phyloP scores from a whole-genome alignment of 2,888 invertebrate genomes.

The Microctonus brassicae region DNA sequence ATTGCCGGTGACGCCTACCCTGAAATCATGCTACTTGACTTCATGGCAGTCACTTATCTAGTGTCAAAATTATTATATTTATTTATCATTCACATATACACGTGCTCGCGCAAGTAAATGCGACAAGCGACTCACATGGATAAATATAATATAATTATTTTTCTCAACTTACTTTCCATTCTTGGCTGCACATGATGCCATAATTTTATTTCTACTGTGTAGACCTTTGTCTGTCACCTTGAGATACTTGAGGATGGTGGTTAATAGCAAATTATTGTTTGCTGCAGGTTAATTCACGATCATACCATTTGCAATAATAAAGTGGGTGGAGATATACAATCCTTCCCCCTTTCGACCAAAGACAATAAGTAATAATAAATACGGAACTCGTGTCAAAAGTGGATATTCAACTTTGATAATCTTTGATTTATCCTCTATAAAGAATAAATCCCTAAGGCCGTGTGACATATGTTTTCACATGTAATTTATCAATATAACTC shows the following conservation, averaged over 20 bases:
- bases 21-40: constrained; percentile 32
- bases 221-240: constrained; percentile 24
- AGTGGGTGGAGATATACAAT: constrained; percentile 41
- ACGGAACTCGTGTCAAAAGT: background rate
- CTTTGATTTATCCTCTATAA: background rate
- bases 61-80: constrained; percentile 21
- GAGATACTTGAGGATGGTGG: constrained; percentile 20
- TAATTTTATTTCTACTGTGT: constrained; percentile 1
- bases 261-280: constrained; percentile 45
- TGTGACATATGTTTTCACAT: background rate
- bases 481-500: constrained; percentile 7
- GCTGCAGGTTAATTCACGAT: constrained; percentile 37
- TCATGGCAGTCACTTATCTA: constrained; percentile 23
- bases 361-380: constrained; percentile 31
- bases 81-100: constrained; percentile 17
- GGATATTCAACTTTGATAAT: background rate
- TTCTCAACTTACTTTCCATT: background rate
- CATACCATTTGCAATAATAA: constrained; percentile 10
- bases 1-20: constrained; percentile 29
- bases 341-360: background rate
- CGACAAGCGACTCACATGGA: background rate
- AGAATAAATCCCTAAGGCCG: background rate
- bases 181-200: background rate
- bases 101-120: background rate
- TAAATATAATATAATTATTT: constrained; percentile 37